Conservation (phyloP, 2,888 invertebrate species). For the Lottia gigantea region DNA sequence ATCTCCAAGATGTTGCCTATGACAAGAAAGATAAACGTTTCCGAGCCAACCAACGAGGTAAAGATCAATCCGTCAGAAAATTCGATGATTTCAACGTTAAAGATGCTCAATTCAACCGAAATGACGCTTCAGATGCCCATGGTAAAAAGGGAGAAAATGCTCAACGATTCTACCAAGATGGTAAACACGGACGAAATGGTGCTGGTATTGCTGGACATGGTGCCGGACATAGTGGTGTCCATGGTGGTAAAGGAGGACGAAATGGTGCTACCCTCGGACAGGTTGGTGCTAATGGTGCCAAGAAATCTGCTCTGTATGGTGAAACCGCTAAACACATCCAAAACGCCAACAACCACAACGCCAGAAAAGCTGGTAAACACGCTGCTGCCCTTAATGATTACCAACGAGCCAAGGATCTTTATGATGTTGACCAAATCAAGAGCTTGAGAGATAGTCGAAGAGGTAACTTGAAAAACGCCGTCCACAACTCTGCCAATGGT, state of each 20-base stretch:
- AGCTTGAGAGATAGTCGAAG: slow-evolving; percentile 27
- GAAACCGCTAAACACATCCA: slow-evolving; percentile 7
- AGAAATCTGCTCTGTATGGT: neutral
- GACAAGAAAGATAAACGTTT: slow-evolving; percentile 29
- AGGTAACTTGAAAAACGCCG: slow-evolving; percentile 29
- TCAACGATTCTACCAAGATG: slow-evolving; percentile 25
- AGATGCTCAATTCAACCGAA: slow-evolving; percentile 25
- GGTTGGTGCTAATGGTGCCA: slow-evolving; percentile 6
- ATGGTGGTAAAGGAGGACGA: slow-evolving; percentile 4
- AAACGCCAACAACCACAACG: slow-evolving; percentile 15
- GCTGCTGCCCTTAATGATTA: slow-evolving; percentile 30
- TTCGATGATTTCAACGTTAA: slow-evolving; percentile 31
- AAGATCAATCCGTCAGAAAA: slow-evolving; percentile 25
- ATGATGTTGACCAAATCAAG: slow-evolving; percentile 27
- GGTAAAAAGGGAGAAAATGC: slow-evolving; percentile 22
- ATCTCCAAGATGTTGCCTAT: slow-evolving; percentile 26
- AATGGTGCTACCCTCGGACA: neutral
- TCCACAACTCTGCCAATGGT: slow-evolving; percentile 24
- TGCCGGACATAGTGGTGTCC: neutral
- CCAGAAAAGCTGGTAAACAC: slow-evolving; percentile 23
- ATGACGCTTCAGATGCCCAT: slow-evolving; percentile 27
- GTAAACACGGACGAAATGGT: neutral
- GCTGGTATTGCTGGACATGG: slow-evolving; percentile 12
- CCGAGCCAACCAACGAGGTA: slow-evolving; percentile 27
- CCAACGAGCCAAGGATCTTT: slow-evolving; percentile 26